These are phyloP conservation scores for Pseudobourletiella spinata DNA, from an alignment of 1,140 invertebrate genomes.

Conservation along the genomic window DNA sequence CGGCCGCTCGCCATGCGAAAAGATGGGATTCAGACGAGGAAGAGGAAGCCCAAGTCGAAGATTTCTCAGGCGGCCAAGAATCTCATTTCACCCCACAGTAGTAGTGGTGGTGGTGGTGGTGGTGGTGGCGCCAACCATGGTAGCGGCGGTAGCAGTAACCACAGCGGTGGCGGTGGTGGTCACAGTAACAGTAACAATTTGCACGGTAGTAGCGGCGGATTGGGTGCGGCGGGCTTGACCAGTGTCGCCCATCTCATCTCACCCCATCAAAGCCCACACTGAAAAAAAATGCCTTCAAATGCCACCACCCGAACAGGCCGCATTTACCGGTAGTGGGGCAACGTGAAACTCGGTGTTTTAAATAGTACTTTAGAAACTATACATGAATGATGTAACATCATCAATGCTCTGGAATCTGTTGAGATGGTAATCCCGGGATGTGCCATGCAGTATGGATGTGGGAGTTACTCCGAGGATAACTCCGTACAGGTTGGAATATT, in stretches of 20 bases:
- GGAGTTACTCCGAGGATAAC: too few species aligned
- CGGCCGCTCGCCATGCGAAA: slow-evolving; percentile 86
- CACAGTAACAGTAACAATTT: background rate
- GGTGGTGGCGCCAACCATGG: background rate
- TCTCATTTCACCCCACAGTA: background rate
- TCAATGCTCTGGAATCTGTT: too few species aligned
- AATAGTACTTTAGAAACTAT: too few species aligned
- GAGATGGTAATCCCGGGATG: too few species aligned
- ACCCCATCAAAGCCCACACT: background rate
- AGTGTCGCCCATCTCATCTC: background rate
- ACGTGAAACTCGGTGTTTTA: too few species aligned
- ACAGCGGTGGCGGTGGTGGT: background rate
- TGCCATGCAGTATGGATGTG: too few species aligned
- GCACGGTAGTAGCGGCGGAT: background rate
- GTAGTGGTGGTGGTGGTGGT: background rate
- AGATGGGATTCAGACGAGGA: slow-evolving; percentile 86
- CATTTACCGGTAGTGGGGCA: too few species aligned
- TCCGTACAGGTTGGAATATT: too few species aligned
- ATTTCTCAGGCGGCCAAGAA: slow-evolving; percentile 14
- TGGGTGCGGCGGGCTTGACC: too few species aligned
- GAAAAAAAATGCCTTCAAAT: too few species aligned
- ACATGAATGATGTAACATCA: too few species aligned
- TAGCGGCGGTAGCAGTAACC: background rate
- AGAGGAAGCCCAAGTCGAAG: slow-evolving; percentile 66
- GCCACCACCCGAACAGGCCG: too few species aligned